phyloP scores from a whole-genome alignment of 2,113 vertebrate genomes.

The Gorsachius goisagi region DNA sequence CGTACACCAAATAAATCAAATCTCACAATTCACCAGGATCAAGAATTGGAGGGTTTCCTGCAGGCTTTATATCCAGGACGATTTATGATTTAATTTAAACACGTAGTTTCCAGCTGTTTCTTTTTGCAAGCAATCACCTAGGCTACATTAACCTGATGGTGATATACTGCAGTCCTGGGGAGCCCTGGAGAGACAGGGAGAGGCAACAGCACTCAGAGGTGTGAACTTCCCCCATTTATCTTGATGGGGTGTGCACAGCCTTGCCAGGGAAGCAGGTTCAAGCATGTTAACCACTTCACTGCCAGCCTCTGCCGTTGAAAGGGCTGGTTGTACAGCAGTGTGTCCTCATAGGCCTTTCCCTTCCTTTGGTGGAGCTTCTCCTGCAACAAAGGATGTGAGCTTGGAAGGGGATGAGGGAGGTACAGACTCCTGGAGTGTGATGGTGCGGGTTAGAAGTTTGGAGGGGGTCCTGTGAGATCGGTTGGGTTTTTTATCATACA shows the following conservation, averaged over 20 bases:
- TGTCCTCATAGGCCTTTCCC: not conserved
- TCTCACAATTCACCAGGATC: not conserved
- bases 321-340: not conserved
- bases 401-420: not conserved
- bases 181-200: not conserved
- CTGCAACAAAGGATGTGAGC: not conserved
- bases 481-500: not conserved
- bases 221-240: slow-evolving; percentile 2
- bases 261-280: not conserved
- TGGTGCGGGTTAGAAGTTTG: not conserved
- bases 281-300: not conserved
- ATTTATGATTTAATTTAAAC: slow-evolving; percentile 59
- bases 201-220: not conserved
- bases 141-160: slow-evolving; percentile 38
- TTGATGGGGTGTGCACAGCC: not conserved
- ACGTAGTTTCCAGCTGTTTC: slow-evolving; percentile 13
- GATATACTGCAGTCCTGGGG: not conserved
- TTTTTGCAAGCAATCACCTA: slow-evolving; percentile 39
- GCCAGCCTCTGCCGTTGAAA: not conserved
- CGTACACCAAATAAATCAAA: not conserved
- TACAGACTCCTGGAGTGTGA: not conserved
- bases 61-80: not conserved
- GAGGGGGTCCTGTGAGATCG: not conserved
- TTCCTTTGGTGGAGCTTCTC: not conserved
- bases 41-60: not conserved